Conservation (phyloP, 1,140 invertebrate genomes). For the Pinna nobilis region DNA sequence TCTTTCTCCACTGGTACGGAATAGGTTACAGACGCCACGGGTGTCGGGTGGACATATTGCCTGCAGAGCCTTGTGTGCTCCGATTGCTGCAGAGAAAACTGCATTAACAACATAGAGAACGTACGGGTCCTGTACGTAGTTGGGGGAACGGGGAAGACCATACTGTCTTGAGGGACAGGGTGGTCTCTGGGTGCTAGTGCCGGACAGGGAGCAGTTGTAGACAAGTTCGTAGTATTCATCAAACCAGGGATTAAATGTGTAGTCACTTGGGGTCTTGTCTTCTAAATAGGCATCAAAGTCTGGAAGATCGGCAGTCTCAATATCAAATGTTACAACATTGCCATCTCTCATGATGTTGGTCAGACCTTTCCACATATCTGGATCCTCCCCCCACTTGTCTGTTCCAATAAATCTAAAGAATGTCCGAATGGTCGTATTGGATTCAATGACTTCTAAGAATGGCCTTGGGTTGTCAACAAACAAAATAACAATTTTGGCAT, state of each 20-base stretch:
- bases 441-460: slow-evolving; percentile 77
- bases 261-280: slow-evolving; percentile 67
- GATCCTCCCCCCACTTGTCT: slow-evolving; percentile 86
- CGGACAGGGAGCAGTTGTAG: slow-evolving; percentile 67
- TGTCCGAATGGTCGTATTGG: slow-evolving; percentile 60
- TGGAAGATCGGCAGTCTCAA: slow-evolving; percentile 74
- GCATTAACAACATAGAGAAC: slow-evolving; percentile 70
- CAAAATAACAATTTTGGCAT: slow-evolving; percentile 81
- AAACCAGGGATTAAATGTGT: slow-evolving; percentile 75
- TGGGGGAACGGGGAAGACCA: slow-evolving; percentile 53
- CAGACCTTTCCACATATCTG: slow-evolving; percentile 81
- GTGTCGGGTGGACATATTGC: slow-evolving; percentile 45
- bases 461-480: slow-evolving; percentile 85
- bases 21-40: slow-evolving; percentile 55
- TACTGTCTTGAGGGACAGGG: slow-evolving; percentile 22
- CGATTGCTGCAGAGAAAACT: slow-evolving; percentile 66
- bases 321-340: slow-evolving; percentile 71
- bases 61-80: slow-evolving; percentile 58
- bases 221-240: slow-evolving; percentile 74
- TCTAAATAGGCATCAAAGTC: slow-evolving; percentile 73
- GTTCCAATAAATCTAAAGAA: slow-evolving; percentile 84
- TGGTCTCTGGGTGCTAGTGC: slow-evolving; percentile 15
- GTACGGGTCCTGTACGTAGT: slow-evolving; percentile 70
- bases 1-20: slow-evolving; percentile 58
- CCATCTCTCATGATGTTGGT: slow-evolving; percentile 75